Evolutionary conservation across 64 coral and sea anemone genomes (phyloP), one percentile per base, ranked within the genome.

Genomic region (Stichodactyla helianthus): DNA sequence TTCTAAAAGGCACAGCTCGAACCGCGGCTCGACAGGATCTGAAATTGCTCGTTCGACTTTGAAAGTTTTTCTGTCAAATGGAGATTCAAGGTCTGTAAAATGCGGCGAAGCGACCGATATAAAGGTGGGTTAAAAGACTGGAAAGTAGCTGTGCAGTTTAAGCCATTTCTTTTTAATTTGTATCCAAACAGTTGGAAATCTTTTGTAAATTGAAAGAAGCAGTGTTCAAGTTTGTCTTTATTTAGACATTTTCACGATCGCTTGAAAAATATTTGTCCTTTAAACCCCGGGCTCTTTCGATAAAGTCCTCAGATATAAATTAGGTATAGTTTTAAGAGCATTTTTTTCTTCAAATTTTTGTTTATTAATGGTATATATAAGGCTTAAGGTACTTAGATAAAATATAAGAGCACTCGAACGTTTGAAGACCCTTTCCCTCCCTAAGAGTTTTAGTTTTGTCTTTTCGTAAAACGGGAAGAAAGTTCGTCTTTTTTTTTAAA

Each of bases 81-180:
- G 93, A 15, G 97, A 95, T 77, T 99, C 93, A 14, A 89, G 97
- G 88, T 95, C 93, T 85, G 93, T 99, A 6, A 99, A 99, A 91
- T 99, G 93, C 59, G 97, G 97, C 31, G 97, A 99, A 85, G 91
- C 90, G 52, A 99, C 97, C 53, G 97, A 99, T 86, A 92, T 99
- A 85, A 99, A 99, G 97, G 97, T 95, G 54, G 53, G 83, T 58
- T 53, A 81, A 52, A 9, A 54, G 5, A 10, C 35, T 52, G 6
- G 11, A 53, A 81, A 19, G n/a, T 22, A 54, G 50, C 78, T 81
- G 7, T 22, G 78, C 52, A 81, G 53, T 81, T 51, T 53, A 52
- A 22, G 78, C n/a, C 50, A 80, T 81, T 81, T 81, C 9, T 54
- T 52, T 81, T 54, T 10, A 6, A 81, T 53, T 81, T 81, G 78